phyloP scores from a whole-genome alignment of 2,888 invertebrate species.

The Andrena hattorfiana region DNA sequence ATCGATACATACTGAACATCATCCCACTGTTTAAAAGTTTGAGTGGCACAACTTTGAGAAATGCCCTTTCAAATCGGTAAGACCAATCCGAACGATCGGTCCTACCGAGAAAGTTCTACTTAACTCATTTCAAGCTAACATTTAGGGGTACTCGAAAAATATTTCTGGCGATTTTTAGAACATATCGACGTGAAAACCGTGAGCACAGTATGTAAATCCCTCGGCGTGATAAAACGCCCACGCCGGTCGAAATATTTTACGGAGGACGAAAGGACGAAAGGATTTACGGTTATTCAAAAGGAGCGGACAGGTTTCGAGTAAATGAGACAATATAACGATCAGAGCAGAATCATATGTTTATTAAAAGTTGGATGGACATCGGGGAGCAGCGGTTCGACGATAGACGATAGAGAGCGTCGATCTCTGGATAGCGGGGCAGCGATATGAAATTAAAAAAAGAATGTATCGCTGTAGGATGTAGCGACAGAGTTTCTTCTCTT shows the following conservation, averaged over 20 bases:
- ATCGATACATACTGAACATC: too few relatives aligned
- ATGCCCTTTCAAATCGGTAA: too few relatives aligned
- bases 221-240: too few relatives aligned
- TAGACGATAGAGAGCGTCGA: background rate
- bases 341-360: slow-evolving; percentile 49
- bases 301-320: slow-evolving; percentile 22
- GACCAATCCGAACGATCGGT: too few relatives aligned
- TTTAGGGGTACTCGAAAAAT: too few relatives aligned
- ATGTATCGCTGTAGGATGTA: background rate
- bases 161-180: too few relatives aligned
- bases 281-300: background rate
- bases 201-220: background rate
- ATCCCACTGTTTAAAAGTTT: too few relatives aligned
- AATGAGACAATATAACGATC: background rate
- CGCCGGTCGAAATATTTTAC: background rate
- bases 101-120: too few relatives aligned
- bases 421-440: background rate
- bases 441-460: slow-evolving; percentile 29
- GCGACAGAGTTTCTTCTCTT: background rate
- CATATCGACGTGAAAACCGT: background rate
- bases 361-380: slow-evolving; percentile 33
- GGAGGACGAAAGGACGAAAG: background rate
- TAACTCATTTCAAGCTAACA: too few relatives aligned
- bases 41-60: too few relatives aligned
- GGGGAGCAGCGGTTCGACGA: slow-evolving; percentile 5